Evolutionary conservation across 2,797 vertebrate genomes (phyloP).

Genomic region (Telmatherina bonti): DNA sequence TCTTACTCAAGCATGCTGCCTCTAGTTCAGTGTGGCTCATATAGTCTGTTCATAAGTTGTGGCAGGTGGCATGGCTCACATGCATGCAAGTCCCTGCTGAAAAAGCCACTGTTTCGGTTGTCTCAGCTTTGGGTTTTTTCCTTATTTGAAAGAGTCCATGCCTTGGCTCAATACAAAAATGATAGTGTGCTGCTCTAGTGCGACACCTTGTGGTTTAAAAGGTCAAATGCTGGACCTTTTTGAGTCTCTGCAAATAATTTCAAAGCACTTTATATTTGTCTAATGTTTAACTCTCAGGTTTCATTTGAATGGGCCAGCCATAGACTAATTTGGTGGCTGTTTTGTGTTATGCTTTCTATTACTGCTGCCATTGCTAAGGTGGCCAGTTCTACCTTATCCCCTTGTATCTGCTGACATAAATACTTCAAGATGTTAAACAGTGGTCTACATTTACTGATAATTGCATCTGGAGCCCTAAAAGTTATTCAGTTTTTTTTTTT

Average conservation of each 20-base stretch:
- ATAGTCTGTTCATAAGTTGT: not conserved
- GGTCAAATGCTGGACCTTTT: not conserved
- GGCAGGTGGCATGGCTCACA: not conserved
- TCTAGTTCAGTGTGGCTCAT: not conserved
- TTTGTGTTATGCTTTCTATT: too few relatives aligned
- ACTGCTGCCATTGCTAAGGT: too few relatives aligned
- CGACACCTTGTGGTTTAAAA: not conserved
- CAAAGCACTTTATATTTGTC: not conserved
- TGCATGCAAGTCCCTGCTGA: not conserved
- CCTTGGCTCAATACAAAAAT: too few relatives aligned
- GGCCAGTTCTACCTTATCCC: too few relatives aligned
- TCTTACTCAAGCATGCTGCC: not conserved
- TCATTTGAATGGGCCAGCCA: conserved; percentile 1
- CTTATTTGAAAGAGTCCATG: too few relatives aligned
- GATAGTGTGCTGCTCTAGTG: not conserved
- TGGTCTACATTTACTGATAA: too few relatives aligned
- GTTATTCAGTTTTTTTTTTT: too few relatives aligned
- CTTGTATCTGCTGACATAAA: too few relatives aligned
- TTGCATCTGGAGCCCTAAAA: too few relatives aligned
- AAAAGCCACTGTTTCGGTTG: not conserved
- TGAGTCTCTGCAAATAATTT: not conserved
- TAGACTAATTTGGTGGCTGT: too few relatives aligned
- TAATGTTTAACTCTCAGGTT: conserved; percentile 1
- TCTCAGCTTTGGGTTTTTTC: not conserved
- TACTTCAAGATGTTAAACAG: too few relatives aligned